Conservation (phyloP, 2,113 vertebrate genomes). For the Ammodytes dubius region DNA sequence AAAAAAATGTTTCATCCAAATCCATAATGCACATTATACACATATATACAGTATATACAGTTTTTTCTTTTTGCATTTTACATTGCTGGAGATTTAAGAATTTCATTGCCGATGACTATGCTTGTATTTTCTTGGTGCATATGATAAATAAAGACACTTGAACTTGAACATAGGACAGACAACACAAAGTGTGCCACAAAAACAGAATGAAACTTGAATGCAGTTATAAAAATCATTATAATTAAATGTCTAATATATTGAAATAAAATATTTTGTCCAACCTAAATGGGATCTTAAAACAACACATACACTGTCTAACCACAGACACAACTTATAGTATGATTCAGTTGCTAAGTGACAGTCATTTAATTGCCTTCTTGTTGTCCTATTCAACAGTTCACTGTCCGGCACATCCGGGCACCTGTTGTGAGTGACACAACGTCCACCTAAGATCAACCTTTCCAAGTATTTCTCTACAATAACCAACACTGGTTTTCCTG, state of each 20-base stretch:
- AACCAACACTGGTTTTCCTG: not conserved
- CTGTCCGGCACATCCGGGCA: conserved; percentile 49
- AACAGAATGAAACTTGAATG: not conserved
- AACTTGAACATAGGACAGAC: not conserved
- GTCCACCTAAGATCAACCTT: conserved; percentile 24
- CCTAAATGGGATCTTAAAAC: not conserved
- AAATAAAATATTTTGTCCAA: not conserved
- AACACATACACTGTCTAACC: not conserved
- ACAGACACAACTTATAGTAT: not conserved
- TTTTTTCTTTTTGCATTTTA: no score
- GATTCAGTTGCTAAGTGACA: conserved; percentile 2
- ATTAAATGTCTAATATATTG: not conserved
- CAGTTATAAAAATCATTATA: not conserved
- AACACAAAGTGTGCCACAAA: not conserved
- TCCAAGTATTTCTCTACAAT: not conserved
- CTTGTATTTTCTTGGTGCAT: no score
- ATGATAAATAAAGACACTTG: no score
- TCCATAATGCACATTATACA: not conserved
- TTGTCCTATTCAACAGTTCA: conserved; percentile 54
- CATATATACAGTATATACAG: no score
- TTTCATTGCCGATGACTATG: no score
- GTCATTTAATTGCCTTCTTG: not conserved
- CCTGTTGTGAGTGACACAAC: conserved; percentile 8
- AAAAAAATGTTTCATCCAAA: not conserved
- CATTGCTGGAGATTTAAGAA: no score